Evolutionary conservation across 2,888 invertebrate species (phyloP), one percentile per base, ranked within the genome.

Genomic region (Spilarctia lutea): DNA sequence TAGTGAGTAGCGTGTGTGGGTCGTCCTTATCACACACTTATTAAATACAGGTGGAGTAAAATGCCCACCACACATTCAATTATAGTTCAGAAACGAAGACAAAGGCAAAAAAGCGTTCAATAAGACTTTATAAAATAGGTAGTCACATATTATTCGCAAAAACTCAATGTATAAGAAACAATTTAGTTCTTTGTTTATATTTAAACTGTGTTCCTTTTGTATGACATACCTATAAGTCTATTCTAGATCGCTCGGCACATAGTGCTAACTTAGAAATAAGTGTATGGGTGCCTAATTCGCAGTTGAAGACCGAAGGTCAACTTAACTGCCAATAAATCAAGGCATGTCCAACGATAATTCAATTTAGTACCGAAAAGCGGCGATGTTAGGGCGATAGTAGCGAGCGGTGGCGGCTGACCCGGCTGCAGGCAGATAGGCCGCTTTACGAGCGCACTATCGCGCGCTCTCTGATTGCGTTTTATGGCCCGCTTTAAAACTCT

Each of bases 301-400:
- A 27, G 11, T 13, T 16, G 24, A 65, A 52, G 66, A 65, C 71
- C 45, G 65, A 63, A 18, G 63, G 27, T n/a, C 24, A 65, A 8
- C 67, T 75, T 65, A 69, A 77, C 68, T 39, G 52, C 20, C 71
- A 35, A 74, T 79, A 75, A 75, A 77, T 80, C 69, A 52, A 71
- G 52, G 42, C 45, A 45, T 65, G 68, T 68, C 68, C 69, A 39
- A 73, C 74, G 73, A 73, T 75, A 66, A 78, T 79, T 81, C 75
- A 75, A 77, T 81, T 78, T 71, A 75, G 74, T 78, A 67, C 56
- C 73, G 76, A 75, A 75, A 75, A 69, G 68, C 65, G 60, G 60
- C 68, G 75, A 76, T 75, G 65, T 60, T n/a, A 16, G 33, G 13
- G 68, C 75, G 71, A 76, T 69, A 68, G 68, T 67, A 66, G 67